Conservation (phyloP, 1,140 invertebrate species). For the Hylaeus volcanicus region DNA sequence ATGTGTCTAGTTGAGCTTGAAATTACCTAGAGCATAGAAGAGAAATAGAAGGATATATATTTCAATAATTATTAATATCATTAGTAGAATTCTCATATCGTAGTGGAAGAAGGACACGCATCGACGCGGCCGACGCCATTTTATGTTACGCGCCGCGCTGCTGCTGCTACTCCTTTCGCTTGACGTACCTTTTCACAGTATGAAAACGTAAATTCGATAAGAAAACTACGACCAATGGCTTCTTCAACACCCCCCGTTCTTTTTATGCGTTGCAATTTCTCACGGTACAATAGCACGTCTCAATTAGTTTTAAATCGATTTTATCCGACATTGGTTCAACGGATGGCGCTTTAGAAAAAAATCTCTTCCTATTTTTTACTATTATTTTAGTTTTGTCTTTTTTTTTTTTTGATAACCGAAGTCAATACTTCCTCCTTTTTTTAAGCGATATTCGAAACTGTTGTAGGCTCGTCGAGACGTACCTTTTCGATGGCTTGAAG, state of each 20-base stretch:
- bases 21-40: constrained; percentile 54
- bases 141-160: constrained; percentile 66
- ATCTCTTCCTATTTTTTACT: constrained; percentile 31
- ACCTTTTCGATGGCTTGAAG: neutral
- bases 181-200: constrained; percentile 57
- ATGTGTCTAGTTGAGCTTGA: constrained; percentile 67
- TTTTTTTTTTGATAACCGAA: constrained; percentile 31
- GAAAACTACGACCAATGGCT: constrained; percentile 1
- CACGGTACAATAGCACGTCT: neutral
- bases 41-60: constrained; percentile 51
- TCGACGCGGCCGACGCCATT: constrained; percentile 62
- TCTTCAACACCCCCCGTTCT: constrained; percentile 21
- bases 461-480: neutral
- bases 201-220: constrained; percentile 39
- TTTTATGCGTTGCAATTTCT: constrained; percentile 18
- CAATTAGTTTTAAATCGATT: constrained; percentile 12
- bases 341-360: constrained; percentile 13
- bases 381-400: constrained; percentile 17
- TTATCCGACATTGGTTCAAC: neutral
- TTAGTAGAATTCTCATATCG: constrained; percentile 38
- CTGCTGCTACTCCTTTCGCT: constrained; percentile 56
- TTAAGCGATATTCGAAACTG: constrained; percentile 25
- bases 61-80: constrained; percentile 40
- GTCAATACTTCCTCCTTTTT: constrained; percentile 8
- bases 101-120: constrained; percentile 61